Percentiles rank a stretch among this genome's conserved stretches.
phyloP scores from a whole-genome alignment of 1,140 invertebrate genomes.

The Neotoxoptera formosana region DNA sequence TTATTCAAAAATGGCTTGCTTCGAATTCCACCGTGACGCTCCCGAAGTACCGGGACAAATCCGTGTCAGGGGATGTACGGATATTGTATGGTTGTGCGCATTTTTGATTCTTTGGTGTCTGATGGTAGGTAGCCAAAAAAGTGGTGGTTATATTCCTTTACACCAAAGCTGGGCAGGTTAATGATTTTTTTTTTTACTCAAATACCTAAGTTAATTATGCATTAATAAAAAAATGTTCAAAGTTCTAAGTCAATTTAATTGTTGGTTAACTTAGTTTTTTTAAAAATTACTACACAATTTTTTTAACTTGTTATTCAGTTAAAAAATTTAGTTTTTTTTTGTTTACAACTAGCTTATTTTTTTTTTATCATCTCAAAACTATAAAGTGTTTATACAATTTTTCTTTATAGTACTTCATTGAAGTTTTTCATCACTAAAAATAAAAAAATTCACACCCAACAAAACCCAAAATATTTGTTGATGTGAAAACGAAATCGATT shows the following conservation, averaged over 20 bases:
- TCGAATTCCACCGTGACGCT: conserved; percentile 48
- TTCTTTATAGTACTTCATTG: background rate
- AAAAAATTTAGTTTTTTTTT: background rate
- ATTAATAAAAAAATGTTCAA: background rate
- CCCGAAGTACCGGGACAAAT: conserved; percentile 49
- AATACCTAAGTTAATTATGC: background rate
- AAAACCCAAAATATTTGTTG: background rate
- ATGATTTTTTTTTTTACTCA: background rate
- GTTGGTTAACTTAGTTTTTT: background rate
- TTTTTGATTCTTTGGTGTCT: conserved; percentile 87
- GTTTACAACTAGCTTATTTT: background rate
- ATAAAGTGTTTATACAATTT: background rate
- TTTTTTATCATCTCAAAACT: background rate
- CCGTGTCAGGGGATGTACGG: conserved; percentile 73
- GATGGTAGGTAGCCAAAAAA: conserved; percentile 72
- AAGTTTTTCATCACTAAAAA: background rate
- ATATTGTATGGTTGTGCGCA: conserved; percentile 82
- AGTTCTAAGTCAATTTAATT: background rate
- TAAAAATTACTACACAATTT: no score
- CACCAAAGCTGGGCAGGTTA: background rate
- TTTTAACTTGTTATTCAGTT: background rate
- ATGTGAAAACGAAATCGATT: background rate
- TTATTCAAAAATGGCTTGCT: conserved; percentile 57
- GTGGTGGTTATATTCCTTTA: background rate
- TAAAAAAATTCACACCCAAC: background rate